A percentile compares a stretch with the other conserved stretches of the same genome.
phyloP scores from a whole-genome alignment of 2,888 invertebrate species.

The Nomada hirtipes region DNA sequence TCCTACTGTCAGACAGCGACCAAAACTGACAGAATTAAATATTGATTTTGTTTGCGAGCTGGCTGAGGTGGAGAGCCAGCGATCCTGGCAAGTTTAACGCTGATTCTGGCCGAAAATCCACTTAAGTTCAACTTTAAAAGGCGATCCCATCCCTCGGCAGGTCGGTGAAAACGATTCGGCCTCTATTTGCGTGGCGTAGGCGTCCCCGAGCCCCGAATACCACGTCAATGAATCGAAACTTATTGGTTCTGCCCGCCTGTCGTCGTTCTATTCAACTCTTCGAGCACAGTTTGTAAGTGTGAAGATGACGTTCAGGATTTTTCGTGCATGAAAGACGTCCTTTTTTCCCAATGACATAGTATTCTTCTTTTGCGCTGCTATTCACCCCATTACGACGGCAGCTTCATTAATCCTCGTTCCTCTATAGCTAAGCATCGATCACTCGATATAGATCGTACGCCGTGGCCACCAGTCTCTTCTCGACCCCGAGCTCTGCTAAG shows the following conservation, averaged over 20 bases:
- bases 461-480: neutral
- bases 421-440: neutral
- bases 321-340: no score
- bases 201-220: neutral
- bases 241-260: constrained; percentile 21
- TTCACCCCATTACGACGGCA: neutral
- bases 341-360: neutral
- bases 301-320: no score
- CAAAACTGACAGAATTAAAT: constrained; percentile 75
- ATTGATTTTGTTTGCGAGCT: constrained; percentile 71
- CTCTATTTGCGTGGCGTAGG: constrained; percentile 29
- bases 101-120: constrained; percentile 63
- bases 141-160: constrained; percentile 1
- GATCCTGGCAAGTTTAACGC: constrained; percentile 60
- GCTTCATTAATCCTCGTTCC: constrained; percentile 2
- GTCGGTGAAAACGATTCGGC: constrained; percentile 36
- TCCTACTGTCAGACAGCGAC: constrained; percentile 40
- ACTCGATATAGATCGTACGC: neutral
- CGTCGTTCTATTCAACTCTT: constrained; percentile 9
- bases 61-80: neutral
- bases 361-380: neutral
- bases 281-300: no score
- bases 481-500: constrained; percentile 4
- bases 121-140: constrained; percentile 64
- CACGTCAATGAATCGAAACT: constrained; percentile 32